Percentiles rank a stretch among this genome's conserved stretches.
phyloP scores from a whole-genome alignment of 23 tunicate genomes.

The Oikopleura albicans region DNA sequence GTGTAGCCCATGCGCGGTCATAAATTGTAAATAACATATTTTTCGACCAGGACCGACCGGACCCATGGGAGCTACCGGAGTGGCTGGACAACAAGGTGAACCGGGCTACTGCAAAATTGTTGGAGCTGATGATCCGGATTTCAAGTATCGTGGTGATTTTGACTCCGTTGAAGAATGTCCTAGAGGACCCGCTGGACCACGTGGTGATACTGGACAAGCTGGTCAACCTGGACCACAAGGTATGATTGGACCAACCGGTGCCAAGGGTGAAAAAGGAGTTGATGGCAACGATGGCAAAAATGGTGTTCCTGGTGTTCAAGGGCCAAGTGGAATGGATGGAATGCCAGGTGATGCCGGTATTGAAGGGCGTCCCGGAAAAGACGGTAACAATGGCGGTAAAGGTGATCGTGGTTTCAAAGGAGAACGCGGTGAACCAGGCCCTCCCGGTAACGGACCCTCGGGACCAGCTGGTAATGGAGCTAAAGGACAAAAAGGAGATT shows the following conservation, averaged over 20 bases:
- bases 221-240: neutral
- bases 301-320: neutral
- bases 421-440: slow-evolving; percentile 2
- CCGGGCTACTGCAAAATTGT: neutral
- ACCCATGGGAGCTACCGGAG: neutral
- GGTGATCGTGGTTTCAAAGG: neutral
- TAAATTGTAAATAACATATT: too few species aligned
- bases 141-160: neutral
- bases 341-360: neutral
- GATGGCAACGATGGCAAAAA: neutral
- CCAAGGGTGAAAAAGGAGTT: neutral
- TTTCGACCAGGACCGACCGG: neutral
- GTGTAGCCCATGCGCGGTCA: too few species aligned
- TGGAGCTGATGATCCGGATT: neutral
- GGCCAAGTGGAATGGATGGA: neutral
- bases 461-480: neutral
- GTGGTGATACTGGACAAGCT: too few species aligned
- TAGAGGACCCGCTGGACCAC: neutral
- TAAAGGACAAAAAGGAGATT: neutral
- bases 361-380: neutral
- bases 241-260: neutral
- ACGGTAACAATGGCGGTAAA: neutral
- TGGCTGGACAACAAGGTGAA: neutral
- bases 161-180: neutral
- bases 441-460: too few species aligned